Evolutionary conservation across 2,797 vertebrate genomes (phyloP).

Genomic region (Adelosebastes latens): DNA sequence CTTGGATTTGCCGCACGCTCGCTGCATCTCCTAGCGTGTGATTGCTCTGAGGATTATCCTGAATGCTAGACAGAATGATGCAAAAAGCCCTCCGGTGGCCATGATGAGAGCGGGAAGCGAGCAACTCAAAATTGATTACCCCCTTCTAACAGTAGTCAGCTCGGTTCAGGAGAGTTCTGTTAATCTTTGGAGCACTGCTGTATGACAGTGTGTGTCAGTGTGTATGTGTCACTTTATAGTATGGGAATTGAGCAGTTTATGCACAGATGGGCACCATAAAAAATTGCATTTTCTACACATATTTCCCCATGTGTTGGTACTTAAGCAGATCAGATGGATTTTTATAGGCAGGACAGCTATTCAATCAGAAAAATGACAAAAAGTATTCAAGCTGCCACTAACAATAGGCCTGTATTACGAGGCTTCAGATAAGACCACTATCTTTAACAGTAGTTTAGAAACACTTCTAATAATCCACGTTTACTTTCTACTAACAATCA

Average conservation of each 20-base stretch:
- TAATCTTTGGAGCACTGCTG: slow-evolving; percentile 55
- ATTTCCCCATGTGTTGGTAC: slow-evolving; percentile 36
- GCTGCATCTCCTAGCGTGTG: slow-evolving; percentile 76
- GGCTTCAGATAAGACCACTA: neutral
- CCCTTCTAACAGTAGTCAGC: slow-evolving; percentile 58
- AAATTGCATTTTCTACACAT: slow-evolving; percentile 51
- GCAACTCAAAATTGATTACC: slow-evolving; percentile 75
- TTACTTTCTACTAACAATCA: neutral
- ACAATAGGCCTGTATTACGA: neutral
- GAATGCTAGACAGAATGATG: slow-evolving; percentile 73
- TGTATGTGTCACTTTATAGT: slow-evolving; percentile 36
- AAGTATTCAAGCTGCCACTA: neutral
- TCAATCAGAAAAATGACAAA: slow-evolving; percentile 22
- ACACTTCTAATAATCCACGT: neutral
- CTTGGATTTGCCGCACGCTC: slow-evolving; percentile 67
- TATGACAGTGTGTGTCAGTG: slow-evolving; percentile 20
- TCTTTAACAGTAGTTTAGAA: neutral
- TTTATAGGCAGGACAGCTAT: slow-evolving; percentile 21
- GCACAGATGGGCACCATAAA: slow-evolving; percentile 58
- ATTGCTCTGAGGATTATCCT: slow-evolving; percentile 80
- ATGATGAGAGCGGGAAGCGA: slow-evolving; percentile 67
- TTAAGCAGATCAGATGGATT: slow-evolving; percentile 50
- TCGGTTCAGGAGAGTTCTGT: slow-evolving; percentile 60
- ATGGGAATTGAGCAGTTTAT: slow-evolving; percentile 51
- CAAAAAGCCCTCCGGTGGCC: slow-evolving; percentile 77